Base-by-base conservation (phyloP, 2,113 vertebrate genomes). In the Penelope pileata region DNA sequence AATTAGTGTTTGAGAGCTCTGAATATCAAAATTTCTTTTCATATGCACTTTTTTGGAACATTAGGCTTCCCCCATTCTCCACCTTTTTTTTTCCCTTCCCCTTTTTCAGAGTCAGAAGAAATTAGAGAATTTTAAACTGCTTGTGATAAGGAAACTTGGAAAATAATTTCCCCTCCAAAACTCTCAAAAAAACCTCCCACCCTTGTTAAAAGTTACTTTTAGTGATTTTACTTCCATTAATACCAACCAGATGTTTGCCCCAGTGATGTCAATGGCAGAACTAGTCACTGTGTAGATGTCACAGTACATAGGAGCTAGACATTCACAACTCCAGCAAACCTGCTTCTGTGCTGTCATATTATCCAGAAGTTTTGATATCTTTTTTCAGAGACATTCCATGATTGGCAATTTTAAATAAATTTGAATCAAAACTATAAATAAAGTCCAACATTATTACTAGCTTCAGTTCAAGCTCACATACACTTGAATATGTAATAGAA, bases 1-100 rank as follows among this genome's bases (percentile, higher is more conserved):
- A 1, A 0, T 21, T 8, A 56, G 51, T 24, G 73, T 4, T 1
- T 34, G 26, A 85, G 27, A 47, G 14, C 12, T 56, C 58, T 75
- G 8, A 82, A 75, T 68, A 75, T 60, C 56, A 84, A 40, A 8
- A 54, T 45, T 34, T 21, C 43, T 88, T 59, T 45, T 30, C 26
- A n/a, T 18, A 58, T 6, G 36, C 32, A 62, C 17, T 42, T 54
- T 36, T 48, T 91, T 58, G 32, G 10, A 56, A 66, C 5, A 51
- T 29, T 5, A 18, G 17, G 5, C 4, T 24, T n/a, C n/a, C n/a
- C n/a, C n/a, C n/a, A n/a, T n/a, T n/a, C n/a, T n/a, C n/a, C n/a
- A n/a, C n/a, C n/a, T n/a, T n/a, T 48, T 67, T 67, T 82, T 42
- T 42, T 70, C 15, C 42, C 15, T 43, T 45, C 17, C 17, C 17